Percentiles rank a stretch among this genome's conserved stretches.
phyloP scores from a whole-genome alignment of 2,113 vertebrate species.

The Orthonyx spaldingii region DNA sequence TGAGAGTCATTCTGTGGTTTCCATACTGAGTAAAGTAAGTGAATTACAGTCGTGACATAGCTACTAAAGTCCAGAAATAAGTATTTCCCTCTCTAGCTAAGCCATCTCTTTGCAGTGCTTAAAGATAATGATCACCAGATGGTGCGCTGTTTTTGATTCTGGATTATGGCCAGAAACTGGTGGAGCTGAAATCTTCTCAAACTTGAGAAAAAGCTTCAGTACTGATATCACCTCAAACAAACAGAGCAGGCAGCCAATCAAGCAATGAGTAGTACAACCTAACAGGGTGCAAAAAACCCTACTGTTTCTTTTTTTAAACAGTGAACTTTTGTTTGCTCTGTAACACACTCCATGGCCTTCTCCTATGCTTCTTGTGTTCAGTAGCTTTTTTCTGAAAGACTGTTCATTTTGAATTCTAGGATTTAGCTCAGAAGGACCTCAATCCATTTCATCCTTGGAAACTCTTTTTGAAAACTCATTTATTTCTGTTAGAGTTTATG shows the following conservation, averaged over 20 bases:
- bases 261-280: neutral
- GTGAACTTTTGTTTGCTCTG: neutral
- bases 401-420: neutral
- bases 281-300: neutral
- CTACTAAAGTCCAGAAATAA: neutral
- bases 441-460: neutral
- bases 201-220: neutral
- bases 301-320: neutral
- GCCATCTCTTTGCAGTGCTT: neutral
- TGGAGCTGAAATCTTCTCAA: neutral
- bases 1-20: neutral
- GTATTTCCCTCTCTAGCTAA: neutral
- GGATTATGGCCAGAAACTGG: neutral
- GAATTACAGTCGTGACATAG: neutral
- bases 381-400: neutral
- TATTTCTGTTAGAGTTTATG: neutral
- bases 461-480: neutral
- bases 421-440: neutral
- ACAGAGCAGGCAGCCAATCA: neutral
- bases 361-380: neutral
- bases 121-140: conserved; percentile 35
- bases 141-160: neutral
- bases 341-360: neutral
- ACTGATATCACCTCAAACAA: neutral
- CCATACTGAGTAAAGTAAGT: neutral